Conservation (phyloP, 2,888 invertebrate species). For the Ectemnius lituratus region DNA sequence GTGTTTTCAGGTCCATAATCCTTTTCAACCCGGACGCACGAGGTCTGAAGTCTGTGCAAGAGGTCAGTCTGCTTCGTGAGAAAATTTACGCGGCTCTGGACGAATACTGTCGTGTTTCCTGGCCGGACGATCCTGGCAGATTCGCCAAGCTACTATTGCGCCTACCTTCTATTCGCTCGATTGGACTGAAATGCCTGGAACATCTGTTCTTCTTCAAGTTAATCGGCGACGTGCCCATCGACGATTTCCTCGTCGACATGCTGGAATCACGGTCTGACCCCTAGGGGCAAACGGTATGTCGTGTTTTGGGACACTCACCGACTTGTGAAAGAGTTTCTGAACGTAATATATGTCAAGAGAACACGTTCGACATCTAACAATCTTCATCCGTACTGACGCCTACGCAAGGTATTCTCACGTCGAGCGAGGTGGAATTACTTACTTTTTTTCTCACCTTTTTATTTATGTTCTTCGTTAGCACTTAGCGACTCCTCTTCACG, state of each 20-base stretch:
- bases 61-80: slow-evolving; percentile 93
- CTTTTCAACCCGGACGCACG: slow-evolving; percentile 98
- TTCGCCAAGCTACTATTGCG: slow-evolving; percentile 96
- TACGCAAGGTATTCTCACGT: slow-evolving; percentile 34
- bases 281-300: slow-evolving; percentile 72
- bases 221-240: slow-evolving; percentile 91
- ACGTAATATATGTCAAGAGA: slow-evolving; percentile 4
- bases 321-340: too few species aligned
- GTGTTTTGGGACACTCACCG: slow-evolving; percentile 65
- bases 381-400: slow-evolving; percentile 30
- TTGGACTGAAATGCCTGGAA: slow-evolving; percentile 95
- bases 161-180: slow-evolving; percentile 92
- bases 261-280: slow-evolving; percentile 83
- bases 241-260: slow-evolving; percentile 90
- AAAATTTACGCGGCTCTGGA: slow-evolving; percentile 97
- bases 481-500: slow-evolving; percentile 50
- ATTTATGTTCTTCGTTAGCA: slow-evolving; percentile 54
- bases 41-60: slow-evolving; percentile 89
- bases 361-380: slow-evolving; percentile 40
- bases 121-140: slow-evolving; percentile 94
- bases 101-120: slow-evolving; percentile 93
- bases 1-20: slow-evolving; percentile 84
- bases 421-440: slow-evolving; percentile 56
- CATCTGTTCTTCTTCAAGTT: slow-evolving; percentile 96
- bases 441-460: slow-evolving; percentile 37